phyloP scores from a whole-genome alignment of 37 sponge, comb jelly and placozoan genomes.

The Cliona cf. orientalis region DNA sequence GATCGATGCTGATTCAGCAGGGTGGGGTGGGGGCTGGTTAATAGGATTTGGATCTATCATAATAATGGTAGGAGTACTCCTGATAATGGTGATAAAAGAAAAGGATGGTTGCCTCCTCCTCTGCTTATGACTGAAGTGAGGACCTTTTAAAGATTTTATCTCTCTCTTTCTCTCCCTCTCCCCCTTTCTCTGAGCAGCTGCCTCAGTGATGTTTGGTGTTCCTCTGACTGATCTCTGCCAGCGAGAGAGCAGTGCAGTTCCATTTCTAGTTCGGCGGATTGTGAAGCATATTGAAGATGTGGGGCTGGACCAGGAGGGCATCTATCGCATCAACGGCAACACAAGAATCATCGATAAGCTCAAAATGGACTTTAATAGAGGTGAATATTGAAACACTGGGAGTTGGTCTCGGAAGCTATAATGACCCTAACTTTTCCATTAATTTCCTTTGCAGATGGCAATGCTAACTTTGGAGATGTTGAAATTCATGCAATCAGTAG shows the following conservation, averaged over 20 bases:
- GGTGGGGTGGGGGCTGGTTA: too few species aligned
- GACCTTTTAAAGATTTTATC: not conserved
- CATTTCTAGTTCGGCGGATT: constrained; percentile 62
- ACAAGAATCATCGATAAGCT: constrained; percentile 68
- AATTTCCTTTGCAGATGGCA: constrained; percentile 46
- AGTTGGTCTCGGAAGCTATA: too few species aligned
- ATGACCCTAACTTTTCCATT: too few species aligned
- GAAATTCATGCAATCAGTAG: constrained; percentile 69
- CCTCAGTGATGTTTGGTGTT: constrained; percentile 44
- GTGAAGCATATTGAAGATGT: constrained; percentile 65
- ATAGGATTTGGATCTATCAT: too few species aligned
- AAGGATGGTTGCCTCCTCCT: not conserved
- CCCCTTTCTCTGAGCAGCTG: not conserved
- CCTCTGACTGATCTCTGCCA: constrained; percentile 27
- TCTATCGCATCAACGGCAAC: constrained; percentile 85
- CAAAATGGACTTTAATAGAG: constrained; percentile 57
- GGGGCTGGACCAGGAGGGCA: constrained; percentile 74
- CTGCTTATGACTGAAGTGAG: too few species aligned
- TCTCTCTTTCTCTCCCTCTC: not conserved
- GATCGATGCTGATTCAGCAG: too few species aligned
- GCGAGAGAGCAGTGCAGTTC: constrained; percentile 17
- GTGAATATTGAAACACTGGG: constrained; percentile 19
- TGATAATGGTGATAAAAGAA: too few species aligned
- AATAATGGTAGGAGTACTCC: too few species aligned
- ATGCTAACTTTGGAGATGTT: constrained; percentile 63